A percentile compares a stretch with the other conserved stretches of the same genome.
Conservation (phyloP, 1,140 invertebrate genomes). For the Drosophila quadrilineata region DNA sequence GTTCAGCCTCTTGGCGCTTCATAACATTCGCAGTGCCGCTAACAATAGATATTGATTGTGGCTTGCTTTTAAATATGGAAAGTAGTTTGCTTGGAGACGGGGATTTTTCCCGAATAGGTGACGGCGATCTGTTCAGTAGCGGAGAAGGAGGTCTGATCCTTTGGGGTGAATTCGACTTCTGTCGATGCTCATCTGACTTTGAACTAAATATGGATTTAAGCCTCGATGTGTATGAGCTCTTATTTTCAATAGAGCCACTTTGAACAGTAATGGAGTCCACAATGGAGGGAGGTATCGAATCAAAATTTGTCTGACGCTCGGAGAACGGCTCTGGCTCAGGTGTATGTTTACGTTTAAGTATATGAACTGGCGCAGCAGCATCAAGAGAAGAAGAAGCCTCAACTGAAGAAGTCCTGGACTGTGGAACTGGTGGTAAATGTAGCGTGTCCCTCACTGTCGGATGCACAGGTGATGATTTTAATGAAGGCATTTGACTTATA, state of each 20-base stretch:
- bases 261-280: slow-evolving; percentile 26
- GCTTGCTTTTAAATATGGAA: slow-evolving; percentile 58
- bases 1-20: slow-evolving; percentile 60
- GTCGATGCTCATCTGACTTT: slow-evolving; percentile 32
- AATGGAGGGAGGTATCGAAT: background rate
- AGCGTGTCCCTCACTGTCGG: slow-evolving; percentile 36
- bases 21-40: slow-evolving; percentile 38
- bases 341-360: slow-evolving; percentile 67
- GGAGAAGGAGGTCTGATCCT: slow-evolving; percentile 46
- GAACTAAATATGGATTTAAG: slow-evolving; percentile 69
- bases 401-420: too few relatives aligned
- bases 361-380: slow-evolving; percentile 17
- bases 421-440: too few relatives aligned
- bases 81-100: slow-evolving; percentile 52
- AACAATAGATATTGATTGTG: slow-evolving; percentile 56
- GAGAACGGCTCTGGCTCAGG: slow-evolving; percentile 60
- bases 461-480: slow-evolving; percentile 47
- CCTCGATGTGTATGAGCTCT: slow-evolving; percentile 60
- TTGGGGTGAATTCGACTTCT: slow-evolving; percentile 49
- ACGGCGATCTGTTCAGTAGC: background rate
- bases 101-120: slow-evolving; percentile 50
- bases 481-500: slow-evolving; percentile 56
- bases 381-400: slow-evolving; percentile 39
- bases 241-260: slow-evolving; percentile 52
- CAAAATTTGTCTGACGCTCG: slow-evolving; percentile 36